phyloP scores from a whole-genome alignment of 2,888 invertebrate species.

The Drosophila emarginata region DNA sequence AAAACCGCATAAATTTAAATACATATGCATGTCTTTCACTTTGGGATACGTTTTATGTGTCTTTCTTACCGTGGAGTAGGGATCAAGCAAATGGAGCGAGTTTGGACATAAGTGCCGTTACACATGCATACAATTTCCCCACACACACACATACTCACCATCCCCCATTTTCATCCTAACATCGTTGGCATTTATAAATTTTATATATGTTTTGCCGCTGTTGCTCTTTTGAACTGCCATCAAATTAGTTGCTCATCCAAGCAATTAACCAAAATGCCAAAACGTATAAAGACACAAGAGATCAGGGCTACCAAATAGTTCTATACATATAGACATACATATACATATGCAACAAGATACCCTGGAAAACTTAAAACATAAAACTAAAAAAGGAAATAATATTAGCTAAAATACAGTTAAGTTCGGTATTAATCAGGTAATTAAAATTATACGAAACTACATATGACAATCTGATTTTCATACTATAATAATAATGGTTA shows the following conservation, averaged over 20 bases:
- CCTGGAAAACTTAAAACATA: background rate
- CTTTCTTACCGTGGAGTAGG: slow-evolving; percentile 35
- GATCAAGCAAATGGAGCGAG: background rate
- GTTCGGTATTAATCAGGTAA: too few relatives aligned
- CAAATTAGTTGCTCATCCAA: slow-evolving; percentile 78
- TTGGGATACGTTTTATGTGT: slow-evolving; percentile 63
- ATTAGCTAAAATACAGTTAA: too few relatives aligned
- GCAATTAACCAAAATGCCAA: slow-evolving; percentile 74
- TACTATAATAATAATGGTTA: too few relatives aligned
- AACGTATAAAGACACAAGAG: slow-evolving; percentile 23
- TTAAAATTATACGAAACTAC: too few relatives aligned
- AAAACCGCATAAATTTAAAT: slow-evolving; percentile 67
- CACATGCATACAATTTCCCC: slow-evolving; percentile 64
- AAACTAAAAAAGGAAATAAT: too few relatives aligned
- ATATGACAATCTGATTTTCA: too few relatives aligned
- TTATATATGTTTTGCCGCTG: slow-evolving; percentile 62
- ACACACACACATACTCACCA: slow-evolving; percentile 16
- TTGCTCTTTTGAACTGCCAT: slow-evolving; percentile 75
- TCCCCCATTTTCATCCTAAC: background rate
- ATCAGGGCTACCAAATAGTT: slow-evolving; percentile 34
- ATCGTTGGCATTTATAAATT: slow-evolving; percentile 55
- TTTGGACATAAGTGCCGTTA: slow-evolving; percentile 68
- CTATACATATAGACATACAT: background rate
- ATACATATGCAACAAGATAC: background rate
- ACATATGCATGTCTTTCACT: slow-evolving; percentile 30